Evolutionary conservation across 1,140 invertebrate species (phyloP), one percentile per base, ranked within the genome.

Genomic region (Brachionus koreanus): DNA sequence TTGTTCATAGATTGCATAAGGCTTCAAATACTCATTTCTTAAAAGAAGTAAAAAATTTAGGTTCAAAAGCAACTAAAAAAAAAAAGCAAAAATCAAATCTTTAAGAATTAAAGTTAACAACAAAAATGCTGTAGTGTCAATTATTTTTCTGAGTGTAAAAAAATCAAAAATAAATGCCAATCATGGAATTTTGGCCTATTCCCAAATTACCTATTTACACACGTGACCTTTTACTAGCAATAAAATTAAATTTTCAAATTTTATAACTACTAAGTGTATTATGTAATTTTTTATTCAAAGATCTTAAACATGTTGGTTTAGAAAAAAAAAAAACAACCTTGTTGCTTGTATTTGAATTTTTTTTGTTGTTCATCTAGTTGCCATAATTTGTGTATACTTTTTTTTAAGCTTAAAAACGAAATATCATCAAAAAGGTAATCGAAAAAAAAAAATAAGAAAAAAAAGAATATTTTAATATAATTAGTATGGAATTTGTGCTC

Each of bases 211-310:
- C 49, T 57, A 29, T 29, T 29, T 29, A 1, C 16, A 57, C 49
- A 57, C 49, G 49, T 23, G 49, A 57, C 49, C 49, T 57, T 57
- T 57, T 23, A 0, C 5, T 19, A 57, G n/a, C 49, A 23, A 57
- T 25, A 57, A 57, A 57, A 23, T 57, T 57, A 49, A 49, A 7
- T 23, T 23, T 57, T 23, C 19, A 25, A 57, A 57, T 19, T 57
- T 10, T 42, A 57, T 57, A 23, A 57, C 16, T 57, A 57, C 29
- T 29, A 29, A 29, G 29, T 19, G 49, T 57, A 23, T 57, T 57
- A 57, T 57, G 49, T 57, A 57, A 57, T 57, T 57, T 57, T 57
- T 57, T 57, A 57, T 57, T 57, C 49, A 57, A 57, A 57, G 49
- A 57, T 57, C 49, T 57, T 57, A 57, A 49, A 57, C 49, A 57